These are phyloP conservation scores for Pseudomyrmex cubaensis DNA, from an alignment of 1,140 invertebrate species.

Conservation along the genomic window DNA sequence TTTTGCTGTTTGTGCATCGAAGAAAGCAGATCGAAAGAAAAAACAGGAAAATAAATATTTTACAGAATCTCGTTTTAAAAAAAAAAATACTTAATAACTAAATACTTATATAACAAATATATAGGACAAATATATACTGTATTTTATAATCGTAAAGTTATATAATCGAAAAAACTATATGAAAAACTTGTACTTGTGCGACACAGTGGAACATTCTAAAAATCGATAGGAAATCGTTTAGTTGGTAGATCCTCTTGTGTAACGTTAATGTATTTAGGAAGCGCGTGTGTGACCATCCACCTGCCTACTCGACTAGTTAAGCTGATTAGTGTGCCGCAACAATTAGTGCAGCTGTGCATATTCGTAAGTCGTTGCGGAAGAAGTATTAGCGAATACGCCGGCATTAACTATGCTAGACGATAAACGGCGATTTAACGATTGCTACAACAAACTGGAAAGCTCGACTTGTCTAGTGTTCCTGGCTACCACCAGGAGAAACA, in stretches of 20 bases:
- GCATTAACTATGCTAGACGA: conserved; percentile 46
- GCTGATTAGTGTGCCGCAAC: conserved; percentile 53
- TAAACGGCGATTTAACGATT: conserved; percentile 42
- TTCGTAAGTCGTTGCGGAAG: conserved; percentile 56
- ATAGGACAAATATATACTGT: neutral
- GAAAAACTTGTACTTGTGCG: too few relatives aligned
- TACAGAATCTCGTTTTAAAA: neutral
- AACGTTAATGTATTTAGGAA: conserved; percentile 56
- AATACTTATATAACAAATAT: neutral
- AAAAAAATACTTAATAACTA: conserved; percentile 16
- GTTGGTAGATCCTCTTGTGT: conserved; percentile 22
- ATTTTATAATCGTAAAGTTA: too few relatives aligned
- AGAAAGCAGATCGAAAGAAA: neutral
- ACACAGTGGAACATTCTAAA: neutral
- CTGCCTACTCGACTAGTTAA: conserved; percentile 50
- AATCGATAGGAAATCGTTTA: conserved; percentile 51
- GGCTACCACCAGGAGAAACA: neutral
- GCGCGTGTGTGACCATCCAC: conserved; percentile 42
- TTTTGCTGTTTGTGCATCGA: conserved; percentile 3
- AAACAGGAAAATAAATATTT: neutral
- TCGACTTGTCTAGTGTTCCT: conserved; percentile 1
- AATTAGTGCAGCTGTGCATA: conserved; percentile 55
- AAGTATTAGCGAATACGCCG: conserved; percentile 35
- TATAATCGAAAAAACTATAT: too few relatives aligned
- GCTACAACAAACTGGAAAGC: conserved; percentile 49